Evolutionary conservation across 2,797 vertebrate genomes (phyloP), one percentile per base, ranked within the genome.

Genomic region (Antrozous pallidus): DNA sequence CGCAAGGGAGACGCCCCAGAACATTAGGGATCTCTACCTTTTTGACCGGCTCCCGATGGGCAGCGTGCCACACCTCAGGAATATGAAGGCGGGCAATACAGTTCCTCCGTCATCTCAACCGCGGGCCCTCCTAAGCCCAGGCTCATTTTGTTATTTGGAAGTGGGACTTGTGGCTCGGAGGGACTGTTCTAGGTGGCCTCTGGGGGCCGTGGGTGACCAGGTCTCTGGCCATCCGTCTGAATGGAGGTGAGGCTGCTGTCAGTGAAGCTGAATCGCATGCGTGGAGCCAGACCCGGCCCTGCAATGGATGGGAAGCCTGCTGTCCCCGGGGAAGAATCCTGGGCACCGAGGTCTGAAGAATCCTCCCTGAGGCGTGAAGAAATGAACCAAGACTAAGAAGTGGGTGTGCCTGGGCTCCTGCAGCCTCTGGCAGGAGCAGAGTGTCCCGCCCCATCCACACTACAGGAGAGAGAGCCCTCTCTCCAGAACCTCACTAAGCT

Each of bases 1-100:
- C 3, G 0, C 20, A 12, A 0, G 16, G 31, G 51, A 22, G 36
- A 18, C 0, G 16, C 56, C 24, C 58, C 16, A 0, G 2, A 13
- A 3, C 47, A 2, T 22, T 0, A 0, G 3, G 84, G 42, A 40
- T 49, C 3, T 36, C 24, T 1, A 0, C 14, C 5, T 3, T 42
- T n/a, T 67, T 4, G 22, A 33, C 2, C 63, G 3, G 28, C 54
- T 63, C 47, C 45, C 0, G 1, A 1, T 4, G 1, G n/a, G 33
- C 20, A 0, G 16, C 51, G 12, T n/a, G 2, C 4, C 7, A 6
- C 3, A 31, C 42, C 63, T 74, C 61, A 33, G 42, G 26, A 31
- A n/a, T 0, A 0, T 0, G 9, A 49, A 31, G 11, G 28, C 13
- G 4, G 8, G 26, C 67, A 20, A 13, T 6, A 1, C 11, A 22